Evolutionary conservation across 1,140 invertebrate species (phyloP).

Genomic region (Orussus abietinus): DNA sequence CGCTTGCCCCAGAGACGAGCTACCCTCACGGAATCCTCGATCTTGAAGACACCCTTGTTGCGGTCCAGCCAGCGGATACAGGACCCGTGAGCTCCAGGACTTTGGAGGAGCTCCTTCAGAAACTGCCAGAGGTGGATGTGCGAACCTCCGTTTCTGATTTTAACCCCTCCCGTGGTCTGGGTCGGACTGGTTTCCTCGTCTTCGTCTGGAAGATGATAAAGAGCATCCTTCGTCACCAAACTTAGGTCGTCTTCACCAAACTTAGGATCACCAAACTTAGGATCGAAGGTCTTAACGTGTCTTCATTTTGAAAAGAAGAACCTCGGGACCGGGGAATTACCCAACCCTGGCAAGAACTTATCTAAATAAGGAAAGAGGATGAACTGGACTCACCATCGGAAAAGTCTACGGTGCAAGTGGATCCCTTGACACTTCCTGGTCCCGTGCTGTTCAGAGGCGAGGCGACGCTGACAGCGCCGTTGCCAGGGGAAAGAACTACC

Average conservation of each 20-base stretch:
- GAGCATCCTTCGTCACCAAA: too few relatives aligned
- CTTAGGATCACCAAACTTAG: too few relatives aligned
- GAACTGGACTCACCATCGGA: slow-evolving; percentile 56
- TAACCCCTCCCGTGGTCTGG: slow-evolving; percentile 31
- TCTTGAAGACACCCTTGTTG: slow-evolving; percentile 95
- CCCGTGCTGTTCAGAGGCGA: slow-evolving; percentile 31
- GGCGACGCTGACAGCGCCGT: slow-evolving; percentile 24
- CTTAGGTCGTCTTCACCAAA: too few relatives aligned
- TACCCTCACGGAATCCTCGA: slow-evolving; percentile 95
- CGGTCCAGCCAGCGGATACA: slow-evolving; percentile 97
- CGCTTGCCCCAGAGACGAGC: slow-evolving; percentile 94
- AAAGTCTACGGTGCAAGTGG: slow-evolving; percentile 51
- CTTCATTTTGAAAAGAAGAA: too few relatives aligned
- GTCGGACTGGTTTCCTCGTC: slow-evolving; percentile 51
- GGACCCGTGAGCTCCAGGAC: slow-evolving; percentile 80
- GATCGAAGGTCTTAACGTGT: too few relatives aligned
- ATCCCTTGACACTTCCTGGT: slow-evolving; percentile 35
- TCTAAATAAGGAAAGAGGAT: slow-evolving; percentile 1
- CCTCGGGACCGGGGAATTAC: not conserved
- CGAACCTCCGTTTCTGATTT: slow-evolving; percentile 62
- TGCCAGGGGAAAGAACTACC: slow-evolving; percentile 36
- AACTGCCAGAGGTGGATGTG: slow-evolving; percentile 99
- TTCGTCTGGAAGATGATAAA: slow-evolving; percentile 52
- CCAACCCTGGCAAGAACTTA: not conserved
- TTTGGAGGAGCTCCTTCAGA: slow-evolving; percentile 88